Evolutionary conservation across 2,113 vertebrate genomes (phyloP).

Genomic region (Pangasianodon gigas): DNA sequence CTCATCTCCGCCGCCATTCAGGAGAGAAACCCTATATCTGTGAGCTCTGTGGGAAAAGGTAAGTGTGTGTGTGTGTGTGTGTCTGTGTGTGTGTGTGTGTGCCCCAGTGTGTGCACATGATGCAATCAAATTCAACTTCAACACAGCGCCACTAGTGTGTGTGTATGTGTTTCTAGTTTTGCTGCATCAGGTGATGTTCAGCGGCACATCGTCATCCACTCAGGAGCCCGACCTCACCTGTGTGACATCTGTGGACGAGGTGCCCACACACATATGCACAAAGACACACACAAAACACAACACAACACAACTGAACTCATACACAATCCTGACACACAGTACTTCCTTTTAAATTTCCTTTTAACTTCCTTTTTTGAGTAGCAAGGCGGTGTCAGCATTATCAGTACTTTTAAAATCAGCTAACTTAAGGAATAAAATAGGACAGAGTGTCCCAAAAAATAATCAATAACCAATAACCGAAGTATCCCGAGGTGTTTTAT

Average conservation of each 20-base stretch:
- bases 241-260: conserved; percentile 97
- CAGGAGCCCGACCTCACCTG: conserved; percentile 91
- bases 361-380: background rate
- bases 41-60: conserved; percentile 98
- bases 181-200: conserved; percentile 95
- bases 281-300: conserved; percentile 3
- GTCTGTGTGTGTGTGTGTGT: conserved; percentile 8
- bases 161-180: conserved; percentile 75
- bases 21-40: conserved; percentile 98
- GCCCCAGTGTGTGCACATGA: background rate
- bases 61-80: background rate
- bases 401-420: background rate
- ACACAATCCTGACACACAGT: background rate
- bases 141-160: background rate
- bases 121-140: background rate
- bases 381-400: background rate
- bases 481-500: background rate
- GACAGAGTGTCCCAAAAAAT: background rate
- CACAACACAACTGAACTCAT: background rate
- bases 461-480: background rate
- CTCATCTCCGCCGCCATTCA: conserved; percentile 92
- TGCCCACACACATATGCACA: conserved; percentile 55
- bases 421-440: background rate
- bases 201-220: conserved; percentile 94
- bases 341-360: background rate